Evolutionary conservation across 1,140 invertebrate genomes (phyloP), one percentile per base, ranked within the genome.

Genomic region (Ptiloglossa arizonensis): DNA sequence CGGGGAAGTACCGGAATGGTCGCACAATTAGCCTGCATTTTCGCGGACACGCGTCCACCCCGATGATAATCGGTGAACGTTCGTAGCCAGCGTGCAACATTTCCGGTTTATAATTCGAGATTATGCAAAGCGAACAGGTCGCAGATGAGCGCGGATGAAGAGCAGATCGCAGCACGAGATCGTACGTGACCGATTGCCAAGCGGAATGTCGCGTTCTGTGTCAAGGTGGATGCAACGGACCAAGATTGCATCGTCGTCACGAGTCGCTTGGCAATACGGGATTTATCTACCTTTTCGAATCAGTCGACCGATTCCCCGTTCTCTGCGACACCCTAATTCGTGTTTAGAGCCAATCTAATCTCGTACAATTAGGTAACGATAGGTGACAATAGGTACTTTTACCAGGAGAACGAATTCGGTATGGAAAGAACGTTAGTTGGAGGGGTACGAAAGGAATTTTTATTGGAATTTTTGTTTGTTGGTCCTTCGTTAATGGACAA

Each of bases 131-230:
- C n/a, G 22, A 29, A 41, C 17, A 8, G 48, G 13, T 50, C 15
- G 41, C 22, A 22, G 15, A 60, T 19, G 13, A 24, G 27, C 50
- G 38, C 22, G 27, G 71, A 66, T 24, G 62, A 56, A 66, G 71
- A 54, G 71, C 48, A 32, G 62, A 74, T 66, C 35, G 35, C n/a
- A 11, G 27, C 44, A 24, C 68, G 44, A 69, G 70, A 81, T 82
- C 11, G 60, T 76, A 76, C 79, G 80, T 81, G 71, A 81, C 59
- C 64, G 70, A 71, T 76, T 44, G 15, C 41, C 8, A 0, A 5
- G 13, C 5, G 50, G 48, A 63, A 59, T 41, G n/a, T 60, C 69
- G 62, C 76, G 68, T 69, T 67, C 76, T 74, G 64, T 81, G 71
- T 82, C 79, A 66, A 64, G 17, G 44, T 68, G 54, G 59, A 73